Evolutionary conservation across 2,113 vertebrate species (phyloP).

Genomic region (Noturus placidus): DNA sequence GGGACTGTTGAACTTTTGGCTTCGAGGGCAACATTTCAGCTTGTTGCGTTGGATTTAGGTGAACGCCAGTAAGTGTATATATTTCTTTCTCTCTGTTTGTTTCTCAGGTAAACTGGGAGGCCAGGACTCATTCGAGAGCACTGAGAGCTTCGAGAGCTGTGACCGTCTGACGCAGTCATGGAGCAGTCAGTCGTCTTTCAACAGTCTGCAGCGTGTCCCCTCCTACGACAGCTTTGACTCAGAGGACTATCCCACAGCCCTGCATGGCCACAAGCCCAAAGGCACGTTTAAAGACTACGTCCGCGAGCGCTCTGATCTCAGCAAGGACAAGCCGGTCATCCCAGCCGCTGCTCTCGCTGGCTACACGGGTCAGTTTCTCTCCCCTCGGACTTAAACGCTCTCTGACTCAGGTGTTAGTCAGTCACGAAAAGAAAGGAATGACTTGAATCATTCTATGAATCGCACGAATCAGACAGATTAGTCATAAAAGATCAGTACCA

Average conservation of each 20-base stretch:
- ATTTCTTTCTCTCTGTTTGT: background rate
- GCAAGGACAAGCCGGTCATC: conserved; percentile 98
- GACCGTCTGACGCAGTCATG: conserved; percentile 95
- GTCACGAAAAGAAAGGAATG: background rate
- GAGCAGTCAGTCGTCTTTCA: conserved; percentile 97
- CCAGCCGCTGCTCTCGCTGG: conserved; percentile 95
- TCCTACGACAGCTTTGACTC: conserved; percentile 99
- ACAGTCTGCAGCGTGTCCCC: conserved; percentile 95
- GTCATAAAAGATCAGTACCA: background rate
- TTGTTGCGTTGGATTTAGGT: background rate
- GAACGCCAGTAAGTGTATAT: no score
- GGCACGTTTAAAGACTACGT: conserved; percentile 99
- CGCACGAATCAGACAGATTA: conserved; percentile 25
- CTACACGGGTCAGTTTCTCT: conserved; percentile 85
- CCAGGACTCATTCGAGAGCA: conserved; percentile 98
- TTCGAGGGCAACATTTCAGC: background rate
- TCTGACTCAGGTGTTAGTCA: conserved; percentile 24
- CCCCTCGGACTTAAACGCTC: background rate
- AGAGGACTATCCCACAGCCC: conserved; percentile 87
- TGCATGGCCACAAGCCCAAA: conserved; percentile 95
- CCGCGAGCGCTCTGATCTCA: conserved; percentile 94
- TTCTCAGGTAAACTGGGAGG: conserved; percentile 88
- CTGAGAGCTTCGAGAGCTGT: conserved; percentile 96
- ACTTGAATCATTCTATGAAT: background rate
- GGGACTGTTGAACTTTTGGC: background rate